Percentiles rank a stretch among this genome's conserved stretches.
phyloP scores from a whole-genome alignment of 2,797 vertebrate genomes.

The Leucoraja ocellata region DNA sequence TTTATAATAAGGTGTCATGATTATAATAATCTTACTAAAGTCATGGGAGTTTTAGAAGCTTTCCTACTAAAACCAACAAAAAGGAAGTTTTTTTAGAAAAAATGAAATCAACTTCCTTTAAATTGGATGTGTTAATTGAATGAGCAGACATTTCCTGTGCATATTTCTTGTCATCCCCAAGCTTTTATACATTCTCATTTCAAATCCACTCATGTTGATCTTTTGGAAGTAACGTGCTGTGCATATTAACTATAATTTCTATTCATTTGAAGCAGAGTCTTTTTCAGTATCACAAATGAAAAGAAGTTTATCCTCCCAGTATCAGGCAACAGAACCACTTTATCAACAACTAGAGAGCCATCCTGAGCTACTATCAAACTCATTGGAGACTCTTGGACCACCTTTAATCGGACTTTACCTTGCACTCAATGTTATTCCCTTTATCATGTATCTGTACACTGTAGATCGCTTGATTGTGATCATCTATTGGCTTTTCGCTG shows the following conservation, averaged over 20 bases:
- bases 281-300: neutral
- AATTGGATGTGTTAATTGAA: neutral
- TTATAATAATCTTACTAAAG: neutral
- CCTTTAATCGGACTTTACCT: no score
- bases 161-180: neutral
- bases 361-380: no score
- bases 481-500: no score
- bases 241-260: conserved; percentile 2
- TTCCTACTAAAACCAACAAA: no score
- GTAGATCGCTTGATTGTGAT: no score
- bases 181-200: neutral
- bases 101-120: neutral
- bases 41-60: neutral
- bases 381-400: no score
- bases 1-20: neutral
- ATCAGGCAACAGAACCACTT: no score
- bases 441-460: no score
- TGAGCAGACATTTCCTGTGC: neutral
- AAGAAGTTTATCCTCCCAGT: neutral
- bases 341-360: no score
- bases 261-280: neutral
- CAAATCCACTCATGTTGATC: neutral
- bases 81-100: neutral
- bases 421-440: no score
- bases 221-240: neutral